Evolutionary conservation across 2,888 invertebrate species (phyloP).

Genomic region (Aphodius sticticus): DNA sequence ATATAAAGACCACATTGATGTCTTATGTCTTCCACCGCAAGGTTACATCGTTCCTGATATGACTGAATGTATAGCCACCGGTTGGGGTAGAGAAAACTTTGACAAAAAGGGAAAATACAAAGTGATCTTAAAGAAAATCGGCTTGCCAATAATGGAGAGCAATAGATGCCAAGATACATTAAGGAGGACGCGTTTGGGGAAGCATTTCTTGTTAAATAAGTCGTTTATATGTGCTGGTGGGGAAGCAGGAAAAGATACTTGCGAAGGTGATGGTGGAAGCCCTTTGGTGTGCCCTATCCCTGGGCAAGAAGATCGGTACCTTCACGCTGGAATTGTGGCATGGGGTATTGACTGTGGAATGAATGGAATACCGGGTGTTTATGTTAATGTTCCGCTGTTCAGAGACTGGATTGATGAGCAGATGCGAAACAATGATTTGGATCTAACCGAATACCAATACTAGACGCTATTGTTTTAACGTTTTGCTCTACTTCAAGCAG

Average conservation of each 20-base stretch:
- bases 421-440: conserved; percentile 45
- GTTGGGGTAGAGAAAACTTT: conserved; percentile 81
- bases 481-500: no score
- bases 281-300: no score
- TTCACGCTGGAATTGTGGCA: no score
- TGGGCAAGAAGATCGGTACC: no score
- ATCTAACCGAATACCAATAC: conserved; percentile 40
- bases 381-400: conserved; percentile 72
- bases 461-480: conserved; percentile 12
- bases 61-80: conserved; percentile 74
- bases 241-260: conserved; percentile 74
- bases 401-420: conserved; percentile 70
- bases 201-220: conserved; percentile 69
- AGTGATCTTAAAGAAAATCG: conserved; percentile 74
- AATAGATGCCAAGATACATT: conserved; percentile 68
- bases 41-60: conserved; percentile 61
- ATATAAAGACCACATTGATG: conserved; percentile 73
- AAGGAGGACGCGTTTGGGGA: conserved; percentile 70
- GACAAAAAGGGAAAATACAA: conserved; percentile 69
- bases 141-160: conserved; percentile 72
- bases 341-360: conserved; percentile 71
- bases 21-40: conserved; percentile 72
- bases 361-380: conserved; percentile 74
- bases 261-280: conserved; percentile 63
- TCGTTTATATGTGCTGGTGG: conserved; percentile 86